phyloP scores from a whole-genome alignment of 2,888 invertebrate species.

The Metopia argyrocephala region DNA sequence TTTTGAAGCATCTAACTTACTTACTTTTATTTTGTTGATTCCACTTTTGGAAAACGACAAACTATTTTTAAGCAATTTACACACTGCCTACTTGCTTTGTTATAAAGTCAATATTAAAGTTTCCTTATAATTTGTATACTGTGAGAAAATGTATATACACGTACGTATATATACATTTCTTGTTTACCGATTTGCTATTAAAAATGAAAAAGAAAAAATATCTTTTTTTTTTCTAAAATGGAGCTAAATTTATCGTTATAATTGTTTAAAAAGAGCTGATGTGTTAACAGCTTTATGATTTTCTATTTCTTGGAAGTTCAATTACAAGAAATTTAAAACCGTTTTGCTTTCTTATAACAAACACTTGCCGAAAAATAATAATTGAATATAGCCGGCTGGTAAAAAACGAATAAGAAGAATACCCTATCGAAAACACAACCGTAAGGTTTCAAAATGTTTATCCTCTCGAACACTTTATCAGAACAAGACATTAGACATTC shows the following conservation, averaged over 20 bases:
- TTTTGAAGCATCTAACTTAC: too few relatives aligned
- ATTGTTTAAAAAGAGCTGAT: slow-evolving; percentile 27
- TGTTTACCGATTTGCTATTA: neutral
- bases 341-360: slow-evolving; percentile 2
- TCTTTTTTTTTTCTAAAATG: too few relatives aligned
- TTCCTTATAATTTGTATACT: slow-evolving; percentile 16
- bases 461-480: too few relatives aligned
- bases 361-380: slow-evolving; percentile 35
- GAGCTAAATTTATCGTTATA: neutral
- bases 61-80: neutral
- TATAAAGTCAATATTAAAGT: slow-evolving; percentile 32
- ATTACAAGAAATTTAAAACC: slow-evolving; percentile 39
- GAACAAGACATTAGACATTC: too few relatives aligned
- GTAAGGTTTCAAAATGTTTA: too few relatives aligned
- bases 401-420: neutral
- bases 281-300: slow-evolving; percentile 45
- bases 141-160: too few relatives aligned
- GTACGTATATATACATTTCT: neutral
- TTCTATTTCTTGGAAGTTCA: slow-evolving; percentile 16
- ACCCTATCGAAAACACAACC: slow-evolving; percentile 14
- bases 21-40: neutral
- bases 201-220: too few relatives aligned
- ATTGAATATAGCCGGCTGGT: neutral
- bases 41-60: neutral
- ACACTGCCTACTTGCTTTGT: neutral